Percentiles rank a stretch among this genome's conserved stretches.
phyloP scores from a whole-genome alignment of 2,797 vertebrate genomes.

The Neomorphus geoffroyi region DNA sequence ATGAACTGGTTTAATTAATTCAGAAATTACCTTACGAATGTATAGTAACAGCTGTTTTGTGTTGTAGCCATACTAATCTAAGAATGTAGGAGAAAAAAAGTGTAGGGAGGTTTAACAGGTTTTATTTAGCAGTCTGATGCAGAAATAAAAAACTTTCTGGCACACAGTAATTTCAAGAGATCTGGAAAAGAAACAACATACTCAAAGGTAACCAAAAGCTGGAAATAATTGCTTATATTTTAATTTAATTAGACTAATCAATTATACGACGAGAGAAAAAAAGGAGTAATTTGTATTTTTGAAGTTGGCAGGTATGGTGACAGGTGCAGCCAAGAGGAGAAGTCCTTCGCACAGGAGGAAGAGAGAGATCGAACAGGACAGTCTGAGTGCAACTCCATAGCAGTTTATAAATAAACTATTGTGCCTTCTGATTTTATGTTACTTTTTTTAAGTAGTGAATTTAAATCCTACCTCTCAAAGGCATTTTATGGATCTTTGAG shows the following conservation, averaged over 20 bases:
- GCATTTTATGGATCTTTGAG: neutral
- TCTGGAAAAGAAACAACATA: neutral
- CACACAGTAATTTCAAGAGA: neutral
- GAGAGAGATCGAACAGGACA: neutral
- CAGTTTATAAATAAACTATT: neutral
- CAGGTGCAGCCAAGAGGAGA: neutral
- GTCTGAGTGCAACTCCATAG: fast-evolving
- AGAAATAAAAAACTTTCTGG: neutral
- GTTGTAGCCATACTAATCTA: neutral
- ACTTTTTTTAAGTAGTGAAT: neutral
- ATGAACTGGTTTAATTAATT: neutral
- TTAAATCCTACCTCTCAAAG: neutral
- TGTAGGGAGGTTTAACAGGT: neutral
- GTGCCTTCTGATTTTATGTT: neutral
- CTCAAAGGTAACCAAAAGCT: neutral
- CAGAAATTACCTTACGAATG: neutral
- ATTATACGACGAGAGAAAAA: neutral
- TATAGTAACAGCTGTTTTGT: neutral
- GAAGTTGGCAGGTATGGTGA: neutral
- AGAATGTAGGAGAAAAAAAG: neutral
- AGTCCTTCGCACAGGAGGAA: neutral
- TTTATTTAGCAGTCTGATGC: neutral
- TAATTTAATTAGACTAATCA: neutral
- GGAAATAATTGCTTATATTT: neutral
- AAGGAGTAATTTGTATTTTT: neutral